These are phyloP conservation scores for Andricus grossulariae DNA, from an alignment of 1,140 invertebrate species.

Conservation along the genomic window DNA sequence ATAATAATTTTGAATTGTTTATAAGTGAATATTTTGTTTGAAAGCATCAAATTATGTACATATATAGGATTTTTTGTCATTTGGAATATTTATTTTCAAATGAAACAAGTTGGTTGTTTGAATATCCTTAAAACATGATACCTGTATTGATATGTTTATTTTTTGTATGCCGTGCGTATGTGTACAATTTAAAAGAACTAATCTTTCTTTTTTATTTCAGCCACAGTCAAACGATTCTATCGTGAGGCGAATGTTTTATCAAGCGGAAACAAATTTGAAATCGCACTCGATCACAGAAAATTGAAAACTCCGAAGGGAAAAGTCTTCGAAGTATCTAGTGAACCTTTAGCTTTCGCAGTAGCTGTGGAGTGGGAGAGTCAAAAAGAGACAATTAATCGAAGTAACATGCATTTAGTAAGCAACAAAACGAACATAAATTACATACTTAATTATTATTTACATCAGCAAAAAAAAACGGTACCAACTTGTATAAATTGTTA, in stretches of 20 bases:
- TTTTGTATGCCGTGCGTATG: no score
- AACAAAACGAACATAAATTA: slow-evolving; percentile 37
- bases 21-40: no score
- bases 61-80: no score
- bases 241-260: slow-evolving; percentile 81
- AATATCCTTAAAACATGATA: no score
- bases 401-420: slow-evolving; percentile 91
- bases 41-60: no score
- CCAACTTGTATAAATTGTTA: slow-evolving; percentile 20
- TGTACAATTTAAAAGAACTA: no score
- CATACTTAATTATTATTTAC: slow-evolving; percentile 34
- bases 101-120: no score
- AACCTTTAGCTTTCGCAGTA: slow-evolving; percentile 92
- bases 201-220: slow-evolving; percentile 53
- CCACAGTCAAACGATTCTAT: slow-evolving; percentile 83
- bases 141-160: no score
- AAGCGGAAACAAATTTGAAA: slow-evolving; percentile 81
- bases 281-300: slow-evolving; percentile 88
- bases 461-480: slow-evolving; percentile 21
- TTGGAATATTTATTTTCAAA: no score
- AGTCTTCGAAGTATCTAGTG: slow-evolving; percentile 86
- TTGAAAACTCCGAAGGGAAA: slow-evolving; percentile 91
- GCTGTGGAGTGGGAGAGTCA: slow-evolving; percentile 96
- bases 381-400: slow-evolving; percentile 84
- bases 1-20: no score